Evolutionary conservation across 2,113 vertebrate genomes (phyloP).

Genomic region (Candoia aspera): DNA sequence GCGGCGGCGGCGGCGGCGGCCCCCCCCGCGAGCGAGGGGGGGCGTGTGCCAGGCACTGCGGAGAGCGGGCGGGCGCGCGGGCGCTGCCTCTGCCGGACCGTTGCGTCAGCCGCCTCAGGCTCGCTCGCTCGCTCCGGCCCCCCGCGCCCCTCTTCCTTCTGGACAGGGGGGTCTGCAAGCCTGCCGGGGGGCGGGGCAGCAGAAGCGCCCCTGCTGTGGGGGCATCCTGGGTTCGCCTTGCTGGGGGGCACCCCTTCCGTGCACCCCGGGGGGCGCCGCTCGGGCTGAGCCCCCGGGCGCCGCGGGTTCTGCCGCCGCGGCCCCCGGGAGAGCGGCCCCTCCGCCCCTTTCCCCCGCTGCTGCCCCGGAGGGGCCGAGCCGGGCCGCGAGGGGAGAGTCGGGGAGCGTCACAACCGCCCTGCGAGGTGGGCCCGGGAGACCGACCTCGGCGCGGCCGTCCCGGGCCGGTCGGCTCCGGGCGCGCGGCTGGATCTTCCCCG

Average conservation of each 20-base stretch:
- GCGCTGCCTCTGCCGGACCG: neutral
- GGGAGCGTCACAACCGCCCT: neutral
- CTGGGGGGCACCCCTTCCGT: too few relatives aligned
- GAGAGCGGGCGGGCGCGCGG: neutral
- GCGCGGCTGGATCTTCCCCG: neutral
- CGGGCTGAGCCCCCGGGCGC: too few relatives aligned
- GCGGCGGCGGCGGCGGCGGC: neutral
- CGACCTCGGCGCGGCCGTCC: neutral
- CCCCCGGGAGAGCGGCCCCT: too few relatives aligned
- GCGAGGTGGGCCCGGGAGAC: neutral
- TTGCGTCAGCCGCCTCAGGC: neutral
- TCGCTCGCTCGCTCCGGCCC: too few relatives aligned
- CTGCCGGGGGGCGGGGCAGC: neutral
- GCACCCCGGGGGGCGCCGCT: too few relatives aligned
- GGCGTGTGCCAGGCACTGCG: neutral
- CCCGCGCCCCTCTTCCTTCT: too few relatives aligned
- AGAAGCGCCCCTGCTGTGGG: too few relatives aligned
- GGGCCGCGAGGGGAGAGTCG: neutral
- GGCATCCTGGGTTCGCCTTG: too few relatives aligned
- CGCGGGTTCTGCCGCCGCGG: too few relatives aligned
- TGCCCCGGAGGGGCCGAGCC: too few relatives aligned
- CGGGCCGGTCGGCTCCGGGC: accelerated
- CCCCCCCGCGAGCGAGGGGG: neutral
- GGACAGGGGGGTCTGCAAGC: neutral
- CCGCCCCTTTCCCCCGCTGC: too few relatives aligned